These are phyloP conservation scores for Aquatica leii DNA, from an alignment of 2,888 invertebrate genomes.

Conservation along the genomic window DNA sequence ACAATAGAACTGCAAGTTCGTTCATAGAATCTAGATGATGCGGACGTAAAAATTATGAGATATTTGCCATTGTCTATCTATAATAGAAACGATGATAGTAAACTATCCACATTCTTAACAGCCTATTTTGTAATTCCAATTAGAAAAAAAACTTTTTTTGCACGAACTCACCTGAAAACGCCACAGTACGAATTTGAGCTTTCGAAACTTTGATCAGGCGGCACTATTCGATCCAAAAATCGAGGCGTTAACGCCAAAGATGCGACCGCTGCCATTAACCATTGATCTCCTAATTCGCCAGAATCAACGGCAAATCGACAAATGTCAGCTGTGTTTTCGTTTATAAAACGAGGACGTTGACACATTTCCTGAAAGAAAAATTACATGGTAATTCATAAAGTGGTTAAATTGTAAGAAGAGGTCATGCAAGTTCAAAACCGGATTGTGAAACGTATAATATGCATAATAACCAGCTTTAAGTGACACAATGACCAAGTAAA, in stretches of 20 bases:
- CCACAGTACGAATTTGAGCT: slow-evolving; percentile 68
- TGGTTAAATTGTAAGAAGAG: neutral
- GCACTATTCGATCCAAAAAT: slow-evolving; percentile 72
- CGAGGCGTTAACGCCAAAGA: slow-evolving; percentile 73
- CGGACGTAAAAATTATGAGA: slow-evolving; percentile 49
- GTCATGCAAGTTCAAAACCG: neutral
- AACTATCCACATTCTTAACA: slow-evolving; percentile 45
- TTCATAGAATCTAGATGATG: slow-evolving; percentile 37
- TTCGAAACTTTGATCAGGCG: slow-evolving; percentile 72
- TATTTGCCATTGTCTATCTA: slow-evolving; percentile 48
- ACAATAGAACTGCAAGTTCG: slow-evolving; percentile 39
- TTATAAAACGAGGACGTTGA: slow-evolving; percentile 68
- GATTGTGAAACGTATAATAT: neutral
- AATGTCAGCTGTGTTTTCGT: slow-evolving; percentile 53
- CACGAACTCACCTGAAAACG: slow-evolving; percentile 67
- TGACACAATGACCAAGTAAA: slow-evolving; percentile 12
- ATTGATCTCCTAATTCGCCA: slow-evolving; percentile 68
- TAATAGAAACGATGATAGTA: slow-evolving; percentile 35
- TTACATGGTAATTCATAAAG: neutral
- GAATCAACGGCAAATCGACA: slow-evolving; percentile 64
- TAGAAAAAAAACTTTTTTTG: no score
- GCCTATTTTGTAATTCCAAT: slow-evolving; percentile 51
- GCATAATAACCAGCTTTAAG: neutral
- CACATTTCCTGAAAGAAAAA: slow-evolving; percentile 68
- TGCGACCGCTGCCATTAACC: slow-evolving; percentile 71